Base-by-base conservation (phyloP, 23 tunicate genomes). In the Ciona savignyi region DNA sequence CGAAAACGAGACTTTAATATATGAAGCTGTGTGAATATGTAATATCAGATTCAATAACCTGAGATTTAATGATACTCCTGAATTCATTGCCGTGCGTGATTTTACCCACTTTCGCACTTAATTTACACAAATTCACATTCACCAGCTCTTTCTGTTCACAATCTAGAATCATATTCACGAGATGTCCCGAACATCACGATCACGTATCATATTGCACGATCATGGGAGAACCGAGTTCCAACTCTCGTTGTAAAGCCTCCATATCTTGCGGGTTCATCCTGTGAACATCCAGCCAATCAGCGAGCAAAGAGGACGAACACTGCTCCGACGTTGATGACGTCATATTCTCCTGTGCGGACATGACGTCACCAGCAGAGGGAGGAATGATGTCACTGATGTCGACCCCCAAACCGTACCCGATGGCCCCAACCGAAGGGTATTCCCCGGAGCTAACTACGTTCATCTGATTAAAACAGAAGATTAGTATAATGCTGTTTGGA, bases 161-260 rank as follows among this genome's bases (percentile, higher is more conserved):
- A n/a, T n/a, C n/a, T n/a, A n/a, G n/a, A n/a, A n/a, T n/a, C n/a
- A n/a, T n/a, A n/a, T n/a, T n/a, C n/a, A n/a, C n/a, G n/a, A n/a
- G n/a, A n/a, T n/a, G n/a, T n/a, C n/a, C n/a, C n/a, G n/a, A n/a
- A n/a, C n/a, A n/a, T n/a, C n/a, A n/a, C n/a, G 11, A 42, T 42
- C 56, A 42, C 11, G 56, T 42, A 6, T 42, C 56, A 42, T 42
- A 42, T 42, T 42, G 56, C 56, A 42, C 56, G 9, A 42, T 42
- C 97, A 91, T 91, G 30, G 97, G 97, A 0, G 91, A 84, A 1
- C 97, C 97, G 21, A 91, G 79, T 68, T 91, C 97, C 3, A 91
- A 63, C 68, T 91, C 97, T n/a, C 74, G 62, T 66, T 91, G 97
- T 9, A 91, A 78, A 11, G 83, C 81, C 32, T 91, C 97, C 78